These are phyloP conservation scores for Pedionomus torquatus DNA, from an alignment of 2,113 vertebrate genomes.

Conservation along the genomic window DNA sequence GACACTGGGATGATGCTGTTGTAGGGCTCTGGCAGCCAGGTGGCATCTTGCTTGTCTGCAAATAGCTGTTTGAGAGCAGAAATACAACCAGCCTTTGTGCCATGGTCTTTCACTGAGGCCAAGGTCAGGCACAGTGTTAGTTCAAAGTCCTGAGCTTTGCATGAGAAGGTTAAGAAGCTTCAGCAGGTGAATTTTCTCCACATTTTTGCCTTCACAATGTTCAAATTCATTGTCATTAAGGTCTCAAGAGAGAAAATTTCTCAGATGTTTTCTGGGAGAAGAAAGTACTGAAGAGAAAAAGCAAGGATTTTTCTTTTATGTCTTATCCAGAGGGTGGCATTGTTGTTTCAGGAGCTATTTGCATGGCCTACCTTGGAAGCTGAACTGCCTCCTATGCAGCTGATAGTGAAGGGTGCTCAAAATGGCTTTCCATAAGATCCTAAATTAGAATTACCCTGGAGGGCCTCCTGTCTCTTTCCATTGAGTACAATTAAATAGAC, in stretches of 20 bases:
- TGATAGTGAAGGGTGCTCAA: not conserved
- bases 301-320: not conserved
- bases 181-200: not conserved
- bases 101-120: not conserved
- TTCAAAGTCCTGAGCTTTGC: not conserved
- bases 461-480: not conserved
- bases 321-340: not conserved
- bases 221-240: not conserved
- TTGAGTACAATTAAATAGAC: not conserved
- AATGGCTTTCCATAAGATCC: not conserved
- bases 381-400: not conserved
- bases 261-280: not conserved
- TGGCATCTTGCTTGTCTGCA: not conserved
- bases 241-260: not conserved
- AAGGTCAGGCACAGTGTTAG: not conserved
- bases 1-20: accelerated
- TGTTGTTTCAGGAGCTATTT: not conserved
- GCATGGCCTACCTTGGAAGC: not conserved
- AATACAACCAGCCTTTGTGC: not conserved
- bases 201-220: not conserved
- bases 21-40: not conserved
- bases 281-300: not conserved
- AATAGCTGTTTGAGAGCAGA: not conserved
- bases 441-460: not conserved
- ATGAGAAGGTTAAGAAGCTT: not conserved